Conservation (phyloP, 2,797 vertebrate genomes). For the Etheostoma perlongum region DNA sequence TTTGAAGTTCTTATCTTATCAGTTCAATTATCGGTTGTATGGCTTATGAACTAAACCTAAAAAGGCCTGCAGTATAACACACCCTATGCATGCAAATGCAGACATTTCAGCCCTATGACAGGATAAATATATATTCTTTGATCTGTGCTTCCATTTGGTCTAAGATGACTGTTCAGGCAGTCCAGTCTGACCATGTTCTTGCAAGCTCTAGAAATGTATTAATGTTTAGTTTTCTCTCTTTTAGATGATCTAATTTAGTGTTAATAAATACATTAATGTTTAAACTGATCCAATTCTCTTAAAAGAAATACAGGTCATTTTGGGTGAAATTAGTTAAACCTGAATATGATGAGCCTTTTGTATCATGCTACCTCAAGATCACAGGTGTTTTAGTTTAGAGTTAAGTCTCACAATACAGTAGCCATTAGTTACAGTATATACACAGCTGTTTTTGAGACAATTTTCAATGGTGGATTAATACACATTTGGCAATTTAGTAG, state of each 20-base stretch:
- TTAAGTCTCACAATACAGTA: too few relatives aligned
- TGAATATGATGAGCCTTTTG: not conserved
- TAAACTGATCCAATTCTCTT: not conserved
- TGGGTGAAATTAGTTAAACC: not conserved
- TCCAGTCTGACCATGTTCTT: not conserved
- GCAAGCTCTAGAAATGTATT: not conserved
- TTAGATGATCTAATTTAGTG: not conserved
- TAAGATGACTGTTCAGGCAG: not conserved
- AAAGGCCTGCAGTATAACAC: not conserved
- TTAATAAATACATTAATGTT: not conserved
- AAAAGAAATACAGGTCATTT: not conserved
- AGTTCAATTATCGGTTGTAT: not conserved
- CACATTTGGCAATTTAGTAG: not conserved
- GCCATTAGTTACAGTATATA: too few relatives aligned
- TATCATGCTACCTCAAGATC: not conserved
- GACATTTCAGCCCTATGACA: not conserved
- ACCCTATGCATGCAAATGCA: conserved; percentile 10
- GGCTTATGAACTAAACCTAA: not conserved
- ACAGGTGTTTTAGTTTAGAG: too few relatives aligned
- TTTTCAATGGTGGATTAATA: not conserved
- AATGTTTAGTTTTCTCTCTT: not conserved
- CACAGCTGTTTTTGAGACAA: too few relatives aligned
- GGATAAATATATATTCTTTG: conserved; percentile 3
- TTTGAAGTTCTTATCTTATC: conserved; percentile 12
- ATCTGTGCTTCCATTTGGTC: not conserved